Base-by-base conservation (phyloP, 2,113 vertebrate genomes). In the Neolamprologus ventralis region DNA sequence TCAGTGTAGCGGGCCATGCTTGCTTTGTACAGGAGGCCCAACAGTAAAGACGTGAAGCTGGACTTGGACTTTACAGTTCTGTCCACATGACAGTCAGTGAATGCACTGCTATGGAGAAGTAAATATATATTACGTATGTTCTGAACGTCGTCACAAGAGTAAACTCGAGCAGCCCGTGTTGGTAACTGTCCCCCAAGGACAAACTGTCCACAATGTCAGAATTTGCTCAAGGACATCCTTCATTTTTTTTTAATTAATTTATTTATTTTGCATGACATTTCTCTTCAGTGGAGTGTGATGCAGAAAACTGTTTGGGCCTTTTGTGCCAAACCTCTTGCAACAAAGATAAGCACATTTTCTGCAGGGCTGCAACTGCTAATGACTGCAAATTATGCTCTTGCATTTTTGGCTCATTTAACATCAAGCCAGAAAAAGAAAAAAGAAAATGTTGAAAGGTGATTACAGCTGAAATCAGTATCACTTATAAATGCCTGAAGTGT, bases 201-300 rank as follows among this genome's bases (percentile, higher is more conserved):
- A 75, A 75, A 17, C 71, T 49, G 42, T 49, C 42, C 71, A 49
- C 23, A 49, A 26, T 28, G 71, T 47, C 71, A 47, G 23, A 17
- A 75, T 19, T 47, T 75, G 40, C 40, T 75, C 21, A 1, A 75
- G 68, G 68, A 11, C 21, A 47, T 47, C 40, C 14, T 47, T 45
- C 9, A 3, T 23, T 75, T 11, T 35, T n/a, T 5, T 12, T 0
- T 0, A 2, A 60, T 63, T 35, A 0, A 63, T 63, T 11, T 0
- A 63, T 33, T 19, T 2, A 19, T 7, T 47, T 73, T 73, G 68
- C 21, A 28, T 47, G 40, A 47, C 14, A 28, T 26, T 9, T 73
- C 23, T 17, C 40, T 73, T 73, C 37, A 17, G 21, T 28, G 14
- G 40, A 45, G 68, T 73, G 40, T 26, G 40, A 47, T 75, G 68